Evolutionary conservation across 2,797 vertebrate genomes (phyloP), one percentile per base, ranked within the genome.

Genomic region (Vespertilio murinus): DNA sequence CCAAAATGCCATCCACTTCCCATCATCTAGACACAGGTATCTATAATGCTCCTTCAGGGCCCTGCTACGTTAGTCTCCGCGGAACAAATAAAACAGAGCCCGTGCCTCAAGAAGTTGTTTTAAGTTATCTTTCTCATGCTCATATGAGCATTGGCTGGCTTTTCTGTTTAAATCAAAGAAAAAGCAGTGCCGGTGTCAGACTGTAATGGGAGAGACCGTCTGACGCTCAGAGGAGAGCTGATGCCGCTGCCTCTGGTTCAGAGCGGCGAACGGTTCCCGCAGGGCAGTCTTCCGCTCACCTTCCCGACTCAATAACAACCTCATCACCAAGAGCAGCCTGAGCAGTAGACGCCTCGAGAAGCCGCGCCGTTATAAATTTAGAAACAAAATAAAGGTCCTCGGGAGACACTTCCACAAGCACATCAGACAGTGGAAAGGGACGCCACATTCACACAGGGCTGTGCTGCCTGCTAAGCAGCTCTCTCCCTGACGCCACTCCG

Each of bases 381-480:
- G 91, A 81, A 93, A 92, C 90, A 93, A 95, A 96, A 94, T 90
- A 96, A 95, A 97, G 93, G 90, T 96, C 93, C 94, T 92, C 78
- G 52, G 82, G 93, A 97, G 95, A 80, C 92, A 89, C 69, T 92
- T 75, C 89, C 91, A 91, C 82, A 59, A 69, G 82, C 78, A 71
- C 74, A 61, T 61, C 65, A 84, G 87, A 77, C 47, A 64, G 71
- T 59, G 64, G 84, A 70, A 75, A 87, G 64, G 30, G 22, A 42
- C 70, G 86, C 69, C 71, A 91, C 59, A 61, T n/a, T 74, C 83
- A 81, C 71, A 85, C 33, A 88, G 56, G 73, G 61, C 56, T 82
- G 89, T 56, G 82, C 88, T 88, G 61, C 80, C 90, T 49, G 86
- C 0, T 47, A 92, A 90, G 67, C 12, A 73, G 83, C 74, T 65